Base-by-base conservation (phyloP, 2,888 invertebrate species). In the Eupithecia vulgata region DNA sequence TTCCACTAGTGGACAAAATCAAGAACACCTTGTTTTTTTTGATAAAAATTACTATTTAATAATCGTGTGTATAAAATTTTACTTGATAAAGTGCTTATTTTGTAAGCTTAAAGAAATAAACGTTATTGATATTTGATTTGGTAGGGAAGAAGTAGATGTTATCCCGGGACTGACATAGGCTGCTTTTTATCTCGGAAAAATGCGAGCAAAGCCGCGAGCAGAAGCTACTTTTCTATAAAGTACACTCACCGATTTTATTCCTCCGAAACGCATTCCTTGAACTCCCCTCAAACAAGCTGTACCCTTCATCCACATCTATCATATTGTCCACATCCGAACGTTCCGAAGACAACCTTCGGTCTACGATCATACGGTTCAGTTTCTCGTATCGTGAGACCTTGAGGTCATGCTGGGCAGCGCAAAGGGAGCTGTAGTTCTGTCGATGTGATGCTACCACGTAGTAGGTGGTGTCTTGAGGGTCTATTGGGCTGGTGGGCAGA, bases 381-480 rank as follows among this genome's bases (percentile, higher is more conserved):
- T 89, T 90, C 69, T 90, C 88, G 45, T 84, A 81, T 52, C 88
- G 83, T 45, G 77, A 85, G 0, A 81, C 74, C 79, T 88, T 89
- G 2, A 89, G 81, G 65, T 93, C 93, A 57, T 85, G 85, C 74
- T 92, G 93, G 1, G 94, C 94, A 0, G 93, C 90, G 72, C 94
- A 94, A 0, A 94, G 87, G 0, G 94, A 93, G 0, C 93, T 93
- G 82, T 93, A 94, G 85, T 92, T 93, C 73, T 86, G 91, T 30
- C 84, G 85, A 45, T 89, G 88, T 0, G 94, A 94, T 2, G 93
- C 93, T 0, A 94, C 92, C 0, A 94, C 91, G 81, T 93, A 94
- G 81, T 94, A 94, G 17, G 86, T 87, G 0, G 94, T 93, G 15
- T 88, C 85, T 85, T 94, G 93, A 0, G 94, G 94, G 74, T 94